Conservation (phyloP, 2,888 invertebrate species). For the Idaea straminata region DNA sequence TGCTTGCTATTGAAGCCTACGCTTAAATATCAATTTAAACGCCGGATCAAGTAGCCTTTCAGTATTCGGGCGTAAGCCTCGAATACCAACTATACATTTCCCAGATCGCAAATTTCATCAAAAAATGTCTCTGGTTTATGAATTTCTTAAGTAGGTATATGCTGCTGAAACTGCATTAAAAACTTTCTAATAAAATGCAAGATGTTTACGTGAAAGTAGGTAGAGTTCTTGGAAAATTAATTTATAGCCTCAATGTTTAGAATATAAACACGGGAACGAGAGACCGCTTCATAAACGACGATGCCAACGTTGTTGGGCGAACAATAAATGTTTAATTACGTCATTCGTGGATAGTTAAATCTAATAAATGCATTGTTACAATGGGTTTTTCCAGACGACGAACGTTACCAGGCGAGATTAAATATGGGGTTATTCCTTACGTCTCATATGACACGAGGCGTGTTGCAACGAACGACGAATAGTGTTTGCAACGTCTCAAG, state of each 20-base stretch:
- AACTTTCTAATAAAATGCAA: conserved; percentile 3
- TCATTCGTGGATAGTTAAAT: conserved; percentile 22
- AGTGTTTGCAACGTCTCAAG: too few relatives aligned
- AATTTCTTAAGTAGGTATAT: too few relatives aligned
- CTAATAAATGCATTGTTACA: conserved; percentile 36
- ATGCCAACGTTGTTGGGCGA: conserved; percentile 2
- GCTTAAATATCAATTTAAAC: too few relatives aligned
- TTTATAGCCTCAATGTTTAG: neutral
- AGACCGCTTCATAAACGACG: conserved; percentile 14
- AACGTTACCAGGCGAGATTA: conserved; percentile 42
- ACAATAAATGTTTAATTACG: conserved; percentile 24
- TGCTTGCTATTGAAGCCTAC: too few relatives aligned
- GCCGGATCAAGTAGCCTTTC: too few relatives aligned
- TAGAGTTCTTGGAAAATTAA: neutral
- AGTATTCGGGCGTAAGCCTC: too few relatives aligned
- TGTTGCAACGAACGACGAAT: too few relatives aligned
- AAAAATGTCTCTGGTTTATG: too few relatives aligned
- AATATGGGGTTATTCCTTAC: conserved; percentile 17
- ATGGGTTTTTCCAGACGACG: conserved; percentile 48
- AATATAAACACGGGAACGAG: conserved; percentile 8
- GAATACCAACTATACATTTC: too few relatives aligned
- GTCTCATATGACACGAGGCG: too few relatives aligned
- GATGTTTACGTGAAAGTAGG: neutral
- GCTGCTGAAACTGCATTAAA: neutral
- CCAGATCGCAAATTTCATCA: too few relatives aligned